These are phyloP conservation scores for Drosophila navojoa DNA, from an alignment of 1,140 invertebrate species.

Conservation along the genomic window DNA sequence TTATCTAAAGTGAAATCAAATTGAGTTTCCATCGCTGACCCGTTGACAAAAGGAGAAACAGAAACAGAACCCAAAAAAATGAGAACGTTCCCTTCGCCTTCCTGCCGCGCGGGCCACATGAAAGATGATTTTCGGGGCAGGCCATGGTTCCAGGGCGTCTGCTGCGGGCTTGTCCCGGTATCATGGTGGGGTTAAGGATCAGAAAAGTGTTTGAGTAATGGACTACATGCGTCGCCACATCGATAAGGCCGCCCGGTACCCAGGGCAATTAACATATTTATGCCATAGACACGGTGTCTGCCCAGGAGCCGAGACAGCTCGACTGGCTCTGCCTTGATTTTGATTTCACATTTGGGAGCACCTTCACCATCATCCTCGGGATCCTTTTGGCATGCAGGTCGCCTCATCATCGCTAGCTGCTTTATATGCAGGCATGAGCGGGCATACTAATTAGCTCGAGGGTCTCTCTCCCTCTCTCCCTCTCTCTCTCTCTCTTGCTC, in stretches of 20 bases:
- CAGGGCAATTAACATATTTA: slow-evolving; percentile 71
- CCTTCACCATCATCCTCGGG: slow-evolving; percentile 9
- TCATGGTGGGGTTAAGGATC: slow-evolving; percentile 66
- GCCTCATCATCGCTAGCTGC: slow-evolving; percentile 47
- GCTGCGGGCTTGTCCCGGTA: slow-evolving; percentile 45
- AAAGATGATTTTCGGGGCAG: slow-evolving; percentile 53
- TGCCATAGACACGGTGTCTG: slow-evolving; percentile 72
- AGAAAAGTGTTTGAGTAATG: slow-evolving; percentile 63
- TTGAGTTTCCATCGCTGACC: slow-evolving; percentile 63
- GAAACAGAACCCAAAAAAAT: background rate
- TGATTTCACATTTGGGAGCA: slow-evolving; percentile 50
- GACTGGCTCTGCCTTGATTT: slow-evolving; percentile 60
- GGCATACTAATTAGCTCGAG: slow-evolving; percentile 74
- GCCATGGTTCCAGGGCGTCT: slow-evolving; percentile 44
- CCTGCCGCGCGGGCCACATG: slow-evolving; percentile 49
- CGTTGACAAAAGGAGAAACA: slow-evolving; percentile 38
- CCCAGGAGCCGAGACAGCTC: slow-evolving; percentile 59
- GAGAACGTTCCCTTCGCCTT: slow-evolving; percentile 12
- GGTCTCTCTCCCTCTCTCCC: slow-evolving; percentile 30
- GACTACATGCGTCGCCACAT: slow-evolving; percentile 58
- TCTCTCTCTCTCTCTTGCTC: slow-evolving; percentile 21
- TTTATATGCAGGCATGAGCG: slow-evolving; percentile 77
- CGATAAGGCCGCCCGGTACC: slow-evolving; percentile 57
- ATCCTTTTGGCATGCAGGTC: slow-evolving; percentile 64
- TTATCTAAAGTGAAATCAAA: slow-evolving; percentile 78